Conservation (phyloP, 2,113 vertebrate genomes). For the Otus sunia region DNA sequence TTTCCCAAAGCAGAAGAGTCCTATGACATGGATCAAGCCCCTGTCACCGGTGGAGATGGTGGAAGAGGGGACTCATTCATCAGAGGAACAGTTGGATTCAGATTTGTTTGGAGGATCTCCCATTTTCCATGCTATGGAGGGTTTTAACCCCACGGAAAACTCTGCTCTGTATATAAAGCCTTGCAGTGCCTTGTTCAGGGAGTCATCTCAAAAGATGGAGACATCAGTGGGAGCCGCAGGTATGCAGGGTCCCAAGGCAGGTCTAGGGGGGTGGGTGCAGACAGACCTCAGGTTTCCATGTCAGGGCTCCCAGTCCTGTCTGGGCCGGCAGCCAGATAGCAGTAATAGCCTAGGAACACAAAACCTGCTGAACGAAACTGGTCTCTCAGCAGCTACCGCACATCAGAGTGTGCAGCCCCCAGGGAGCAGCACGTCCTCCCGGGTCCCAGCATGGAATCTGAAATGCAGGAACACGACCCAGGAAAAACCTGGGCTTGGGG, state of each 20-base stretch:
- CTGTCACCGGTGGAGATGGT: background rate
- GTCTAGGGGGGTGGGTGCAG: background rate
- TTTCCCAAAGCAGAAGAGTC: background rate
- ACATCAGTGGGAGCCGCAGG: background rate
- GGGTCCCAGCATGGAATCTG: background rate
- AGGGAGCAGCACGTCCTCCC: background rate
- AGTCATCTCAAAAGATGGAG: background rate
- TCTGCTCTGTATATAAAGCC: background rate
- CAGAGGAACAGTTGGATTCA: rapidly evolving
- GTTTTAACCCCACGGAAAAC: background rate
- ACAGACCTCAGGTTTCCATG: background rate
- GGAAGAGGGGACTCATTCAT: rapidly evolving
- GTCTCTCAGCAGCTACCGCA: background rate
- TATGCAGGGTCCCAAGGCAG: background rate
- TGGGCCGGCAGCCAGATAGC: background rate
- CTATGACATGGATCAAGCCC: background rate
- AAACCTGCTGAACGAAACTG: background rate
- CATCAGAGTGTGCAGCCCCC: background rate
- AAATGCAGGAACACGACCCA: background rate
- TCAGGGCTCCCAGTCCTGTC: background rate
- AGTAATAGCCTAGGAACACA: rapidly evolving
- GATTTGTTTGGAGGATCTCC: background rate
- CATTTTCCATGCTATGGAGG: background rate
- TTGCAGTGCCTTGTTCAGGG: background rate
- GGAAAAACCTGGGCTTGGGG: background rate